phyloP scores from a whole-genome alignment of 1,140 invertebrate species.

The Aphis craccivora region DNA sequence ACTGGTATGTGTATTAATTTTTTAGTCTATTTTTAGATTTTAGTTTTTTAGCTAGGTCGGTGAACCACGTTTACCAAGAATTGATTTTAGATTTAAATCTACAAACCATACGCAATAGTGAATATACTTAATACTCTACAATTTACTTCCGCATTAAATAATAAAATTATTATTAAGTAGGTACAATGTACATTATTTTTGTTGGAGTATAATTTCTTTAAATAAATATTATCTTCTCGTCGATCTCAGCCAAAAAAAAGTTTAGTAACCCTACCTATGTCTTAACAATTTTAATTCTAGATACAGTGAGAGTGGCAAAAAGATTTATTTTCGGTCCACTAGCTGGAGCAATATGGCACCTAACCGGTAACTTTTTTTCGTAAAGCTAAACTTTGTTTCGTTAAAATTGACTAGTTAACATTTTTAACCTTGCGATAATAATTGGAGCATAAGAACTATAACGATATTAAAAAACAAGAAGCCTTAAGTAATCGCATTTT shows the following conservation, averaged over 20 bases:
- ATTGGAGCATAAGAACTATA: background rate
- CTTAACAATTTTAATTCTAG: background rate
- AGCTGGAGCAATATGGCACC: background rate
- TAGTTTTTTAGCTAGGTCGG: background rate
- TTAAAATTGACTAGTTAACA: background rate
- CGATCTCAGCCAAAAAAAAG: background rate
- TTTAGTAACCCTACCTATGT: background rate
- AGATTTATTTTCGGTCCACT: background rate
- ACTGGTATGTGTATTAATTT: background rate
- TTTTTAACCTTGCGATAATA: background rate
- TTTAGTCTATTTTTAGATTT: background rate
- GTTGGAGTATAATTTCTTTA: too few species aligned
- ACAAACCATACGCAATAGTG: too few species aligned
- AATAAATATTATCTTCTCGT: too few species aligned
- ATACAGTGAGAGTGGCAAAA: background rate
- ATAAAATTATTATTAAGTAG: too few species aligned
- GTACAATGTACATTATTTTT: too few species aligned
- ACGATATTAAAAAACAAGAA: background rate
- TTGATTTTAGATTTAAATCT: too few species aligned
- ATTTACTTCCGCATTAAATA: background rate
- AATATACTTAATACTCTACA: too few species aligned
- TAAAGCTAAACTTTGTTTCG: background rate
- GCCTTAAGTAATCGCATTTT: background rate
- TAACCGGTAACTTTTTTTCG: background rate
- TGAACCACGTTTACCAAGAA: too few species aligned